Percentiles rank a stretch among this genome's conserved stretches.
Conservation (phyloP, 2,888 invertebrate species). For the Melanostoma scalare region DNA sequence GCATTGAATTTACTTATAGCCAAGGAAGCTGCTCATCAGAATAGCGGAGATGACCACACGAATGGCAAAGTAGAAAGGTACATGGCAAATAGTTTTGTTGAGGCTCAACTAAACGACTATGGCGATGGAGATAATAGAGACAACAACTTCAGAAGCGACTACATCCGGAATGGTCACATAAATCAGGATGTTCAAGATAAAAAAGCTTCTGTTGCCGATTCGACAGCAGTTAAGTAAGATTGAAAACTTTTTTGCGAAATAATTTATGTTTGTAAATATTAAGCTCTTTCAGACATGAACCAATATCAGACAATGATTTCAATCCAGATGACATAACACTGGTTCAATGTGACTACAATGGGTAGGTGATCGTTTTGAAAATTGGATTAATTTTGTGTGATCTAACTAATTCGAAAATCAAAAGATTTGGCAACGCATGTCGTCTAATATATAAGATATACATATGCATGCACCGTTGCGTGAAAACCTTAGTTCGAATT, state of each 20-base stretch:
- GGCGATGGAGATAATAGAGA: slow-evolving; percentile 63
- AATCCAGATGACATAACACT: slow-evolving; percentile 81
- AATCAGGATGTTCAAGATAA: slow-evolving; percentile 42
- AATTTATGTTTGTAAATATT: slow-evolving; percentile 15
- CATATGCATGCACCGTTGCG: too few species aligned
- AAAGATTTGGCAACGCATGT: too few species aligned
- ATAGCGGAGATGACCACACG: slow-evolving; percentile 74
- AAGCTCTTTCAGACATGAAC: slow-evolving; percentile 78
- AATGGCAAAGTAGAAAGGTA: slow-evolving; percentile 79
- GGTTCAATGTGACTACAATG: slow-evolving; percentile 81
- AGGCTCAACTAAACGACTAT: slow-evolving; percentile 79
- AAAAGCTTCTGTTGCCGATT: slow-evolving; percentile 35
- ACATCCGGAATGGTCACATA: slow-evolving; percentile 39
- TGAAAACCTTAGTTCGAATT: too few species aligned
- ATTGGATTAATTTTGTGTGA: background rate
- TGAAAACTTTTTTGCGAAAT: background rate
- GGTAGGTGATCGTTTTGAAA: slow-evolving; percentile 74
- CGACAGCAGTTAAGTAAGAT: slow-evolving; percentile 56
- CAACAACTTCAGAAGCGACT: slow-evolving; percentile 41
- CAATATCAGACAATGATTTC: slow-evolving; percentile 80
- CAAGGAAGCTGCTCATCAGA: slow-evolving; percentile 77
- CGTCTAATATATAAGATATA: too few species aligned
- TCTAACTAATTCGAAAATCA: background rate
- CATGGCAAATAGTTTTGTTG: slow-evolving; percentile 81
- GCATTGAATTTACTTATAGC: slow-evolving; percentile 78